Evolutionary conservation across 2,113 vertebrate species (phyloP).

Genomic region (Eupsittula cactorum): DNA sequence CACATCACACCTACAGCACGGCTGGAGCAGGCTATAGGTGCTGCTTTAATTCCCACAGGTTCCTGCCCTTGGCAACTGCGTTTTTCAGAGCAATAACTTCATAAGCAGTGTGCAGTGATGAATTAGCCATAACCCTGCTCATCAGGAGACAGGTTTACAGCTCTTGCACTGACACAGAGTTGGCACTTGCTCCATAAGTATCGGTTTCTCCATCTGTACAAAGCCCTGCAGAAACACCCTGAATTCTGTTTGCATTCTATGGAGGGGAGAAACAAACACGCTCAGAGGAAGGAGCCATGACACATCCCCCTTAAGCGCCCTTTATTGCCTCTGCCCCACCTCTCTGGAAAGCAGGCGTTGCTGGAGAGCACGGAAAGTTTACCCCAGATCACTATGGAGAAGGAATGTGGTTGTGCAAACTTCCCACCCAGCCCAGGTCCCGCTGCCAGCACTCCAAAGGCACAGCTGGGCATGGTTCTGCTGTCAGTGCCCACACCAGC

Average conservation of each 20-base stretch:
- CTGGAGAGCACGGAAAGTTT: conserved; percentile 31
- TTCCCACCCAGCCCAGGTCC: background rate
- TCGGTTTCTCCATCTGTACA: background rate
- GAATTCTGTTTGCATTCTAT: background rate
- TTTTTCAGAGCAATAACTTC: background rate
- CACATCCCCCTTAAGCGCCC: background rate
- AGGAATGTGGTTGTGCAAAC: conserved; percentile 48
- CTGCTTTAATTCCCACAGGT: fast-evolving
- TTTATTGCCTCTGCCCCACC: background rate
- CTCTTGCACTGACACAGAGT: background rate
- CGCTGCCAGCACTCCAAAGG: background rate
- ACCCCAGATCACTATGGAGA: conserved; percentile 1
- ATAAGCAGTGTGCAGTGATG: fast-evolving
- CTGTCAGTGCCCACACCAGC: fast-evolving
- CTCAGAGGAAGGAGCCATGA: background rate
- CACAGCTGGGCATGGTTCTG: fast-evolving
- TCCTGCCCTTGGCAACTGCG: fast-evolving
- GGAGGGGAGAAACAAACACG: background rate
- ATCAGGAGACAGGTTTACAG: background rate
- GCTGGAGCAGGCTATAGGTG: fast-evolving
- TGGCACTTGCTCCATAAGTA: fast-evolving
- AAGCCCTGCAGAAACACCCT: background rate
- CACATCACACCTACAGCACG: fast-evolving
- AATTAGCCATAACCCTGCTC: background rate
- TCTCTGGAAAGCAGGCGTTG: background rate